These are phyloP conservation scores for Rhamnusium bicolor DNA, from an alignment of 2,888 invertebrate species.

Conservation along the genomic window DNA sequence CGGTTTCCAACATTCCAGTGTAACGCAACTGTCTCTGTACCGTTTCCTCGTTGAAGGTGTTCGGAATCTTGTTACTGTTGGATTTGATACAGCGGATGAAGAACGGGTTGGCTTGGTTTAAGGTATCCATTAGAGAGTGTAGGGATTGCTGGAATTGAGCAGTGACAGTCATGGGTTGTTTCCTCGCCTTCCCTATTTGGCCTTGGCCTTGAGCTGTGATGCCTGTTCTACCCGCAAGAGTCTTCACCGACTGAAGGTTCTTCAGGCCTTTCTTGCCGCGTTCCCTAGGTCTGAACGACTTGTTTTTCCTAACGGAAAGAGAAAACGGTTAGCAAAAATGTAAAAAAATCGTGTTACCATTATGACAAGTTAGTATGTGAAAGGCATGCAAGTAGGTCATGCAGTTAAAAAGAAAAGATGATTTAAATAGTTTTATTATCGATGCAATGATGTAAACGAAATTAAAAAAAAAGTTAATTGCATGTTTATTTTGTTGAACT, in stretches of 20 bases:
- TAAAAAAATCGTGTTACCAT: background rate
- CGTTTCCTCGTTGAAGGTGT: slow-evolving; percentile 93
- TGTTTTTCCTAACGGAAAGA: slow-evolving; percentile 84
- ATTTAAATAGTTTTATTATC: slow-evolving; percentile 13
- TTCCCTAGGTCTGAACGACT: slow-evolving; percentile 91
- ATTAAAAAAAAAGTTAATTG: background rate
- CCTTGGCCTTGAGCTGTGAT: slow-evolving; percentile 73
- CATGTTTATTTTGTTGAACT: background rate
- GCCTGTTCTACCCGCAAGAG: slow-evolving; percentile 84
- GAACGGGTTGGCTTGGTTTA: slow-evolving; percentile 91
- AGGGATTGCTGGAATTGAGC: slow-evolving; percentile 96
- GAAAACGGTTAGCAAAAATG: background rate
- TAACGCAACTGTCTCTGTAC: slow-evolving; percentile 93
- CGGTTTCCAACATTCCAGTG: slow-evolving; percentile 98
- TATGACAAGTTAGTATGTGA: background rate
- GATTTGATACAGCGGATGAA: slow-evolving; percentile 96
- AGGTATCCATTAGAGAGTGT: slow-evolving; percentile 92
- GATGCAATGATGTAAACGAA: background rate
- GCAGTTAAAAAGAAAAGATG: slow-evolving; percentile 5
- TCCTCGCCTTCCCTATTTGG: slow-evolving; percentile 78
- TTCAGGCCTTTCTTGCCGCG: slow-evolving; percentile 90
- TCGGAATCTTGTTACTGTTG: slow-evolving; percentile 88
- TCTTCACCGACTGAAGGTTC: slow-evolving; percentile 93
- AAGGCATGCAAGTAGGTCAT: slow-evolving; percentile 31
- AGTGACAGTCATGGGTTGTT: slow-evolving; percentile 93